phyloP scores from a whole-genome alignment of 2,113 vertebrate genomes.

The Piprites chloris region DNA sequence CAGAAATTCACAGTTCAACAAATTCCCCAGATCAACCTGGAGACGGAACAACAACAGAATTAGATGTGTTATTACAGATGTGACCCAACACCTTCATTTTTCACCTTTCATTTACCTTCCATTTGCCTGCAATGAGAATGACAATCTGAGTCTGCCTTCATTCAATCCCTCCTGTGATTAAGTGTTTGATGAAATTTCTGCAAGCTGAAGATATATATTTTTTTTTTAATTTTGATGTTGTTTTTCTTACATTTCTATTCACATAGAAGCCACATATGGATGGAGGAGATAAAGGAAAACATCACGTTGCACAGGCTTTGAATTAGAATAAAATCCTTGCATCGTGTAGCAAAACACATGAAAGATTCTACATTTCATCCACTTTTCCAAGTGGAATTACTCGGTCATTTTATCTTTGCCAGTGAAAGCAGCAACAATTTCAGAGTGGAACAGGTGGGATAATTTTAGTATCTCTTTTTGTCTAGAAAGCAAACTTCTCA shows the following conservation, averaged over 20 bases:
- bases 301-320: neutral
- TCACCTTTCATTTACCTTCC: conserved; percentile 46
- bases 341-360: neutral
- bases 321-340: conserved; percentile 2
- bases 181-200: conserved; percentile 31
- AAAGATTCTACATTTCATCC: neutral
- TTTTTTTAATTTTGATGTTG: conserved; percentile 12
- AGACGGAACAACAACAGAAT: conserved; percentile 61
- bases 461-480: neutral
- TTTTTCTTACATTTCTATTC: neutral
- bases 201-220: neutral
- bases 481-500: neutral
- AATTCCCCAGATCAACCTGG: conserved; percentile 46
- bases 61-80: conserved; percentile 64
- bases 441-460: neutral
- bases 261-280: neutral
- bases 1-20: conserved; percentile 62
- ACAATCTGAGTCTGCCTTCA: neutral
- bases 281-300: conserved; percentile 3
- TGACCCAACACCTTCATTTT: conserved; percentile 45
- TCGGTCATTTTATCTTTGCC: neutral
- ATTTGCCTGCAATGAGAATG: neutral
- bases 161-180: neutral
- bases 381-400: neutral
- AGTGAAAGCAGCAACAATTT: neutral